Percentiles rank a stretch among this genome's conserved stretches.
Conservation (phyloP, 2,113 vertebrate genomes). For the Micronycteris hirsuta region DNA sequence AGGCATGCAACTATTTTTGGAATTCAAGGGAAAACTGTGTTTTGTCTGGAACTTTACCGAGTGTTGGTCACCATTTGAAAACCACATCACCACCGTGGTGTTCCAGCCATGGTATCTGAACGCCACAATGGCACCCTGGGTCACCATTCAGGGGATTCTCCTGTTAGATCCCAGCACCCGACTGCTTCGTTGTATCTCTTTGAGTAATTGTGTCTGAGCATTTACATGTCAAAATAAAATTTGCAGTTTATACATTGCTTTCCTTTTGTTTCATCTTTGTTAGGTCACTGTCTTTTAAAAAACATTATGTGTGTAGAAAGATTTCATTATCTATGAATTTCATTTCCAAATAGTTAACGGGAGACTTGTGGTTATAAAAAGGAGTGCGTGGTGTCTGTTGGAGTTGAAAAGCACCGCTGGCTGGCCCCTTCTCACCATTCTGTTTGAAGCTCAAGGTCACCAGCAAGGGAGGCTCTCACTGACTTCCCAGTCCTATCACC, state of each 20-base stretch:
- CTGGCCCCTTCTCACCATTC: not conserved
- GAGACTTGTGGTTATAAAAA: not conserved
- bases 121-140: no score
- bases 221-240: slow-evolving; percentile 18
- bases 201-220: not conserved
- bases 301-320: not conserved
- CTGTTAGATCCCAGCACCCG: not conserved
- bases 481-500: not conserved
- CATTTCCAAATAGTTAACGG: not conserved
- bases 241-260: not conserved
- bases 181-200: not conserved
- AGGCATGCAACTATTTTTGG: not conserved
- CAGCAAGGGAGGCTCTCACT: not conserved
- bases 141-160: not conserved
- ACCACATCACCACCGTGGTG: no score
- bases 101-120: not conserved
- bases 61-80: not conserved
- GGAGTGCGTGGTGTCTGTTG: not conserved
- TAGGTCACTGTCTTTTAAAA: not conserved
- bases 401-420: not conserved
- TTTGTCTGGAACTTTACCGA: not conserved
- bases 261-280: not conserved
- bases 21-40: not conserved
- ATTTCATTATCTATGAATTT: not conserved
- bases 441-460: not conserved